These are phyloP conservation scores for Actinemys pallida DNA, from an alignment of 2,113 vertebrate species.

Conservation along the genomic window DNA sequence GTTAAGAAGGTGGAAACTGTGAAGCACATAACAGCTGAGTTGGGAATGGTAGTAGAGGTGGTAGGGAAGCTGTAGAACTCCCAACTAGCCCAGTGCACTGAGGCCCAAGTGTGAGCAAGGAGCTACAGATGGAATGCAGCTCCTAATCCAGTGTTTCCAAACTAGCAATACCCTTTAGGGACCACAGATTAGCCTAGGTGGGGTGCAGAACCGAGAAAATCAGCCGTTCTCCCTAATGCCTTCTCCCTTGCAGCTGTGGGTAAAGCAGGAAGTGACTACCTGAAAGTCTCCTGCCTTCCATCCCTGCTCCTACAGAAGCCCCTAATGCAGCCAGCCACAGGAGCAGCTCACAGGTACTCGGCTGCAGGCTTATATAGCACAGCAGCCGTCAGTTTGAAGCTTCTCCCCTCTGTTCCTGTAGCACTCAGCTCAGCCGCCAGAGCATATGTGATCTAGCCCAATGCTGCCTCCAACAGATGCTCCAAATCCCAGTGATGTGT, in stretches of 20 bases:
- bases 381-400: not conserved
- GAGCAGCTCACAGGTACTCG: too few relatives aligned
- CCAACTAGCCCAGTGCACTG: not conserved
- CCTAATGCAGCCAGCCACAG: not conserved
- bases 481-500: not conserved
- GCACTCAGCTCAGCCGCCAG: not conserved
- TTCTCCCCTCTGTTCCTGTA: not conserved
- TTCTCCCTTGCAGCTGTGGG: not conserved
- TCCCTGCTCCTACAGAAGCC: not conserved
- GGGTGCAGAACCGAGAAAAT: not conserved
- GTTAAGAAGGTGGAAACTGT: not conserved
- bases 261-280: not conserved
- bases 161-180: not conserved
- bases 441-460: not conserved
- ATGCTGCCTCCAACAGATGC: not conserved
- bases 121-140: not conserved
- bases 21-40: not conserved
- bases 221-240: not conserved
- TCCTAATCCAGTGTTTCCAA: not conserved
- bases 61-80: not conserved
- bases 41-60: not conserved
- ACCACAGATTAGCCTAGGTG: not conserved
- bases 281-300: not conserved
- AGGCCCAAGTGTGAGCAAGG: not conserved
- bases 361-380: not conserved